Conservation (phyloP, 2,888 invertebrate species). For the Oligia strigilis region DNA sequence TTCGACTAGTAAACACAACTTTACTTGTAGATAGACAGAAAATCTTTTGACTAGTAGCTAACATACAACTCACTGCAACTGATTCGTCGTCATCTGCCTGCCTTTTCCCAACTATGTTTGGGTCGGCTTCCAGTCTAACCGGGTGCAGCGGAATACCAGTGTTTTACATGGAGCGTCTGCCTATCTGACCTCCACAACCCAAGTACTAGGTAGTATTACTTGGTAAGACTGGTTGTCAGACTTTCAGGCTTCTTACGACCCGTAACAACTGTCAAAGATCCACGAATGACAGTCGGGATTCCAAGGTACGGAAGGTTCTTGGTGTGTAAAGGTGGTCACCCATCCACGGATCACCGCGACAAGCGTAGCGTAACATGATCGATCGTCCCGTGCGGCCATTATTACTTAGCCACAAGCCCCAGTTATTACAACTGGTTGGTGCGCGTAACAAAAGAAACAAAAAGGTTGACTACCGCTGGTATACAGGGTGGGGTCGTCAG, state of each 20-base stretch:
- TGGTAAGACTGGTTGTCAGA: not conserved
- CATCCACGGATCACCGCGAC: not conserved
- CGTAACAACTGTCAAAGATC: too few species aligned
- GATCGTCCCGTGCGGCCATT: not conserved
- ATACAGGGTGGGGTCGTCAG: conserved; percentile 65
- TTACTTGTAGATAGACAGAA: not conserved
- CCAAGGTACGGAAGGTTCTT: not conserved
- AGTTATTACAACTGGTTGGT: not conserved
- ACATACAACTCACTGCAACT: not conserved
- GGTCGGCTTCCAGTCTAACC: too few species aligned
- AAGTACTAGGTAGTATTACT: not conserved
- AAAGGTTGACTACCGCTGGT: conserved; percentile 55
- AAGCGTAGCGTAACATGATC: not conserved
- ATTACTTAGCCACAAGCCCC: not conserved
- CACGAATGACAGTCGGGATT: not conserved
- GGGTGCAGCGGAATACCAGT: too few species aligned
- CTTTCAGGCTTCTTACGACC: not conserved
- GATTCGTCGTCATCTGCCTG: not conserved
- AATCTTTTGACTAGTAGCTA: not conserved
- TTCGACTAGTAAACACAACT: not conserved
- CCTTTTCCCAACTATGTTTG: too few species aligned
- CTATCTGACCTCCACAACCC: not conserved
- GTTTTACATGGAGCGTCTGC: not conserved
- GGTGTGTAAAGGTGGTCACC: not conserved
- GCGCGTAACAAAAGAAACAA: conserved; percentile 9